These are phyloP conservation scores for Melopsittacus undulatus DNA, from an alignment of 2,797 vertebrate genomes.

Conservation along the genomic window DNA sequence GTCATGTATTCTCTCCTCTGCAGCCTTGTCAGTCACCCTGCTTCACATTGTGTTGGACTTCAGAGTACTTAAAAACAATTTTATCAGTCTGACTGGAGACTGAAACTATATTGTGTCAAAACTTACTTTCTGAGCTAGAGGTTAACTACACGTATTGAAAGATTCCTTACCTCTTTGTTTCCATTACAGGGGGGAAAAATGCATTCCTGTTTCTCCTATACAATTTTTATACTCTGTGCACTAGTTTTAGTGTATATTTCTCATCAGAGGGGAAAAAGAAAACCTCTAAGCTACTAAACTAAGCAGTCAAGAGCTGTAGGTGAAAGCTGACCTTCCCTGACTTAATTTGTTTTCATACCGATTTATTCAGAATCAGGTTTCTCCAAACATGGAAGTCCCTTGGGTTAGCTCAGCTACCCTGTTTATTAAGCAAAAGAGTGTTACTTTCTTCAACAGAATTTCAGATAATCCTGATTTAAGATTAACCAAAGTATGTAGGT, in stretches of 20 bases:
- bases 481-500: neutral
- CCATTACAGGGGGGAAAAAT: neutral
- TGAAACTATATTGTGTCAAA: neutral
- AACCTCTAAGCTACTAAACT: neutral
- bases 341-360: neutral
- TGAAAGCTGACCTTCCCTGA: constrained; percentile 1
- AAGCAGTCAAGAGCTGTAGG: neutral
- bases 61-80: neutral
- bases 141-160: neutral
- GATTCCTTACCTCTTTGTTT: neutral
- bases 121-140: constrained; percentile 17
- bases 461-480: neutral
- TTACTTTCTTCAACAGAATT: neutral
- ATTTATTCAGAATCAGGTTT: neutral
- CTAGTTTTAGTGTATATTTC: neutral
- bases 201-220: neutral
- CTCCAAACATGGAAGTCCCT: neutral
- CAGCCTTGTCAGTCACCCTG: neutral
- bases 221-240: neutral
- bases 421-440: neutral
- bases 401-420: neutral
- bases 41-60: neutral
- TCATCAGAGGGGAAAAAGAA: neutral
- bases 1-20: neutral
- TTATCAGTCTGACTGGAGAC: neutral